phyloP scores from a whole-genome alignment of 2,113 vertebrate species.

The Salvelinus namaycush region DNA sequence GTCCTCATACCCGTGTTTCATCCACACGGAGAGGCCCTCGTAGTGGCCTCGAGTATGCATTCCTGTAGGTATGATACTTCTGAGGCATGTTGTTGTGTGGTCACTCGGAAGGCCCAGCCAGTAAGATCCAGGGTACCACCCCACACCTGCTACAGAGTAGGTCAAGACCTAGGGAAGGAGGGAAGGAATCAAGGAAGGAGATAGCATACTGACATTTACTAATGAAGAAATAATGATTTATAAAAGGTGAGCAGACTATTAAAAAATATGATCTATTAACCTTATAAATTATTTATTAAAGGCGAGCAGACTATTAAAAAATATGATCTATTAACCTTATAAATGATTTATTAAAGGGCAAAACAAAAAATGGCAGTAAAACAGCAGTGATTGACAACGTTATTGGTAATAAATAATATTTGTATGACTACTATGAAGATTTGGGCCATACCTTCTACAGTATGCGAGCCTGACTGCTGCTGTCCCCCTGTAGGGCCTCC shows the following conservation, averaged over 20 bases:
- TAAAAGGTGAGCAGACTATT: background rate
- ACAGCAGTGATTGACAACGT: too few species aligned
- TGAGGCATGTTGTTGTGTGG: background rate
- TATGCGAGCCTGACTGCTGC: slow-evolving; percentile 77
- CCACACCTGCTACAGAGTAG: slow-evolving; percentile 85
- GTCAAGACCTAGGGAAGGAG: slow-evolving; percentile 79
- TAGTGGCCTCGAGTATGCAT: slow-evolving; percentile 75
- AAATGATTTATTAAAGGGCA: too few species aligned
- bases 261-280: too few species aligned
- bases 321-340: too few species aligned
- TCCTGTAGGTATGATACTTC: too few species aligned
- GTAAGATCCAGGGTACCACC: slow-evolving; percentile 74
- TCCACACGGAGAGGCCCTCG: slow-evolving; percentile 79
- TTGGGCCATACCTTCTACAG: slow-evolving; percentile 85
- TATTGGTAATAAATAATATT: too few species aligned
- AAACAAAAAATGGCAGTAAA: too few species aligned
- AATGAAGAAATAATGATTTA: background rate
- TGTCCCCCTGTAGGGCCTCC: slow-evolving; percentile 71
- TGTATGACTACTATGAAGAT: background rate
- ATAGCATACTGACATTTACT: background rate
- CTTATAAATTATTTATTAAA: background rate
- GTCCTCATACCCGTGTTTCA: slow-evolving; percentile 89
- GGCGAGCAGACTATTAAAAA: background rate
- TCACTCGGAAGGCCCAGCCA: too few species aligned
- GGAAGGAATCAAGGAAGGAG: background rate